Conservation (phyloP, 2,888 invertebrate species). For the Polyploca ridens region DNA sequence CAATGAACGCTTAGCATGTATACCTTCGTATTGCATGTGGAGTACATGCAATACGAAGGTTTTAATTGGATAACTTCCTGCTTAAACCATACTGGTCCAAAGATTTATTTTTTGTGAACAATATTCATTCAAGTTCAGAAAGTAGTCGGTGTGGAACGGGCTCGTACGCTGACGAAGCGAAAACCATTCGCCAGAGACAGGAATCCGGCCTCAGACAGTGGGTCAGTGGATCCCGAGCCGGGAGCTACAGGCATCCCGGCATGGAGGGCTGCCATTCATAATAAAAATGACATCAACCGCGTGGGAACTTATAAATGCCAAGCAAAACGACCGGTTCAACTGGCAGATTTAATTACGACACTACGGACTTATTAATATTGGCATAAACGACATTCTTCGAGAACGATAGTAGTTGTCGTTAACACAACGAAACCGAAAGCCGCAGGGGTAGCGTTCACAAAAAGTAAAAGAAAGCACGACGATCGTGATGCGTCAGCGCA, state of each 20-base stretch:
- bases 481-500: conserved; percentile 80
- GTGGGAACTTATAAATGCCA: conserved; percentile 79
- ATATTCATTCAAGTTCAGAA: conserved; percentile 55
- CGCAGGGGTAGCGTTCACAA: conserved; percentile 62
- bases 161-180: conserved; percentile 70
- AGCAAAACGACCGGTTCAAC: conserved; percentile 70
- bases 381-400: conserved; percentile 62
- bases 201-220: conserved; percentile 57
- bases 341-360: conserved; percentile 72
- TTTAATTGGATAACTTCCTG: conserved; percentile 54
- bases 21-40: conserved; percentile 72
- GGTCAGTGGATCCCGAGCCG: conserved; percentile 69
- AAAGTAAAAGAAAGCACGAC: conserved; percentile 66
- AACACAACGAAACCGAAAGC: conserved; percentile 71
- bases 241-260: conserved; percentile 57
- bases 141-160: conserved; percentile 42
- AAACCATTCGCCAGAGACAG: conserved; percentile 60
- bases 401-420: conserved; percentile 46
- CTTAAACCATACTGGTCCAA: conserved; percentile 38
- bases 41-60: too few species aligned
- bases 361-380: conserved; percentile 71
- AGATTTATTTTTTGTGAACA: conserved; percentile 46
- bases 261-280: conserved; percentile 69
- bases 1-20: conserved; percentile 75
- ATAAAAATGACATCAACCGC: conserved; percentile 82